Base-by-base conservation (phyloP, 2,888 invertebrate genomes). In the Rhagonycha lutea region DNA sequence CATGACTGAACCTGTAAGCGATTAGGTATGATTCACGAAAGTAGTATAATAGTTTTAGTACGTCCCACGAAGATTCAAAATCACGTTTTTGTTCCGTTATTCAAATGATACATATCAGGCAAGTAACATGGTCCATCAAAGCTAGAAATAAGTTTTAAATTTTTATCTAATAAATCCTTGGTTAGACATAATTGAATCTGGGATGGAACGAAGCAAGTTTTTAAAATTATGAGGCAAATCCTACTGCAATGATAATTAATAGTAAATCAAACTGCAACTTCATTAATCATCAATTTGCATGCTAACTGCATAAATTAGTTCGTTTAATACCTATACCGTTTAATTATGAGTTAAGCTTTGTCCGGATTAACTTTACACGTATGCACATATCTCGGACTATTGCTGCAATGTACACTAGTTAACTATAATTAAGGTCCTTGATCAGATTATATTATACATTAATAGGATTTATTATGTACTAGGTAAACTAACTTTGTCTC, bases 351-450 rank as follows among this genome's bases (percentile, higher is more conserved):
- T 32, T n/a, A 61, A 61, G 26, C 61, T 26, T 11, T 68, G 70
- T 73, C 61, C 70, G 70, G 73, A 76, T 76, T 73, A 76, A 73
- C 76, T 73, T 61, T 62, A 28, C 70, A 70, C 76, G 73, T 75
- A 72, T 69, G 75, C n/a, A 47, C 47, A 47, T 47, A 47, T 47
- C 47, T 47, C 47, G 47, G 68, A 68, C n/a, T 65, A 65, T 65
- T 65, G 63, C 63, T 18, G 24, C n/a, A 65, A 65, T 65, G 26
- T 14, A 23, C 63, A 47, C 47, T 12, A 32, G 47, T 47, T 47
- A 47, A 47, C 47, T 47, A 47, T 47, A 47, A 47, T 47, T 47
- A 47, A 47, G 47, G 47, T n/a, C 47, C 47, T 47, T 47, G 47
- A 47, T 47, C 47, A 47, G 47, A 47, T 47, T 47, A 47, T 47